Conservation (phyloP, 37 sponge, comb jelly and placozoan species). For the Axinella damicornis region DNA sequence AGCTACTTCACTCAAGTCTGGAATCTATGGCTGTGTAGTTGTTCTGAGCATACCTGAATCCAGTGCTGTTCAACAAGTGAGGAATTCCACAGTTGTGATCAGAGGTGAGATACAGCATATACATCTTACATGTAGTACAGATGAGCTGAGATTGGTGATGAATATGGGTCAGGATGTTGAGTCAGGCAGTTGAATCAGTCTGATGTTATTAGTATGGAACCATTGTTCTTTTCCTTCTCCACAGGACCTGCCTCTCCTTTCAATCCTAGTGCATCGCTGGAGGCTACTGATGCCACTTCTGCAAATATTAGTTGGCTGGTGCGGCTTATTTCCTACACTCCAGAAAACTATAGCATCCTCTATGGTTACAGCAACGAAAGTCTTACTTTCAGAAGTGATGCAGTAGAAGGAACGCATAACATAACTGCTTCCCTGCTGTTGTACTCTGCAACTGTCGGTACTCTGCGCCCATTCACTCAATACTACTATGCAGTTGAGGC, state of each 20-base stretch:
- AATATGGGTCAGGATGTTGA: too few relatives aligned
- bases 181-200: too few relatives aligned
- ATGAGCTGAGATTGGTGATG: too few relatives aligned
- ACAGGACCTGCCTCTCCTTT: conserved; percentile 14
- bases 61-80: not conserved
- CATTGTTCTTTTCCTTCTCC: not conserved
- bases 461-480: conserved; percentile 11
- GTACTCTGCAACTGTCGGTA: not conserved
- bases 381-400: conserved; percentile 23
- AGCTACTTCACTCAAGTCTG: not conserved
- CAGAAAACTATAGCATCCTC: conserved; percentile 23
- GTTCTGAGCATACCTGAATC: conserved; percentile 20
- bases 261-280: not conserved
- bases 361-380: conserved; percentile 17
- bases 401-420: conserved; percentile 1
- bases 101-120: too few relatives aligned
- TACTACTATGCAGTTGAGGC: conserved; percentile 31
- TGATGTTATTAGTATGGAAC: too few relatives aligned
- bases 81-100: conserved; percentile 1
- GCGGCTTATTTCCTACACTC: conserved; percentile 5
- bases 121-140: too few relatives aligned
- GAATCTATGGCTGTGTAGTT: conserved; percentile 1
- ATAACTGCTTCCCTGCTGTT: not conserved
- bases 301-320: conserved; percentile 27
- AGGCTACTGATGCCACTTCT: not conserved